Conservation (phyloP, 2,888 invertebrate species). For the Abrostola tripartita region DNA sequence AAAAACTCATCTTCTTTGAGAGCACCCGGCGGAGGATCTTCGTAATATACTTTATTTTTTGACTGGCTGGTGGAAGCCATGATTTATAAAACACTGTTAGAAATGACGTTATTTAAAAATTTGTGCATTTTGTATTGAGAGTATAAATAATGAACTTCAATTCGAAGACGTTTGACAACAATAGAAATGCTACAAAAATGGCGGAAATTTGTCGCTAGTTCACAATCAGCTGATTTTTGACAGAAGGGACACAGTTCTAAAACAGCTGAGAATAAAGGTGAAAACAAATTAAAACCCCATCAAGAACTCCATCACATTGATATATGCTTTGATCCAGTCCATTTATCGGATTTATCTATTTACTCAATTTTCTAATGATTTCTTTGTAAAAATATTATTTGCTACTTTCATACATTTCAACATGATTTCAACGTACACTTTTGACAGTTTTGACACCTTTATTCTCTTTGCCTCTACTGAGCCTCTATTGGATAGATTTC, state of each 20-base stretch:
- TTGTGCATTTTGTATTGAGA: neutral
- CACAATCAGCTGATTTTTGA: slow-evolving; percentile 35
- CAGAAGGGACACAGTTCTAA: neutral
- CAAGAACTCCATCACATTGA: neutral
- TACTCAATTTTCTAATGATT: too few relatives aligned
- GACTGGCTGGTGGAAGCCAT: slow-evolving; percentile 74
- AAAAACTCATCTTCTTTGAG: slow-evolving; percentile 81
- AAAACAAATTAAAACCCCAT: neutral
- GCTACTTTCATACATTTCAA: too few relatives aligned
- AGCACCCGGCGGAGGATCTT: slow-evolving; percentile 81
- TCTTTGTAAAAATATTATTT: too few relatives aligned
- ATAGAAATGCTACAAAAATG: slow-evolving; percentile 22
- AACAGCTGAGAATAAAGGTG: neutral
- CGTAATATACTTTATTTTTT: slow-evolving; percentile 74
- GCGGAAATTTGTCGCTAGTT: neutral
- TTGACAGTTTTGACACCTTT: too few relatives aligned
- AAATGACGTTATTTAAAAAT: neutral
- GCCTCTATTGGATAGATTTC: neutral
- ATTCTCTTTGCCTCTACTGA: too few relatives aligned
- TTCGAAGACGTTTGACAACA: slow-evolving; percentile 5
- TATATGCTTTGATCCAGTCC: neutral
- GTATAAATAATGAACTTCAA: neutral
- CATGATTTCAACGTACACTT: too few relatives aligned
- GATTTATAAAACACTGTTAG: slow-evolving; percentile 12
- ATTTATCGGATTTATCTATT: too few relatives aligned